Percentiles rank a stretch among this genome's conserved stretches.
phyloP scores from a whole-genome alignment of 2,113 vertebrate genomes.

The Syngnathus typhle region DNA sequence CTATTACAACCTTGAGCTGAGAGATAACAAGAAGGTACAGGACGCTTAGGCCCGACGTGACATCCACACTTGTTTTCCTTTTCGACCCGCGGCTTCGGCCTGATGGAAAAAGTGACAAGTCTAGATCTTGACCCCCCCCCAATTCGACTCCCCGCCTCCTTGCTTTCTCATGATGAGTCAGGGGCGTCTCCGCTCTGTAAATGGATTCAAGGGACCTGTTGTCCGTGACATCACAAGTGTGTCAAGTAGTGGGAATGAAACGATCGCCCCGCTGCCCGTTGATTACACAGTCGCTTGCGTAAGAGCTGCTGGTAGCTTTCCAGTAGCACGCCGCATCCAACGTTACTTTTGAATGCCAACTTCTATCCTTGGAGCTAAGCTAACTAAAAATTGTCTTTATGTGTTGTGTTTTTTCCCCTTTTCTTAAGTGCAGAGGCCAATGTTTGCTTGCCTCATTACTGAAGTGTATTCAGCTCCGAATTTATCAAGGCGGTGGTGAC shows the following conservation, averaged over 20 bases:
- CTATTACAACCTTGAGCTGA: constrained; percentile 87
- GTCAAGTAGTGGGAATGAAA: constrained; percentile 26
- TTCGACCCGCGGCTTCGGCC: constrained; percentile 49
- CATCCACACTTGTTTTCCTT: constrained; percentile 65
- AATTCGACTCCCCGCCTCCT: constrained; percentile 35
- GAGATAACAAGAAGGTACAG: constrained; percentile 44
- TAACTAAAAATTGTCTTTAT: constrained; percentile 33
- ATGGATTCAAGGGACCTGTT: constrained; percentile 48
- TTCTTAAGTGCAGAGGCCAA: background rate
- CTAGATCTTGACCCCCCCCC: constrained; percentile 34
- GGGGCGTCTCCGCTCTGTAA: constrained; percentile 37
- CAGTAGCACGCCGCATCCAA: constrained; percentile 19
- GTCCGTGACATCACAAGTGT: constrained; percentile 54
- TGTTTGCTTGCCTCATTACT: constrained; percentile 50
- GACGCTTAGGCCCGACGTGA: constrained; percentile 39
- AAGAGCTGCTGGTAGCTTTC: constrained; percentile 35
- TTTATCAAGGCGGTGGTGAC: constrained; percentile 46
- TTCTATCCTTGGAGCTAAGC: constrained; percentile 16
- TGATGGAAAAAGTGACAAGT: constrained; percentile 74
- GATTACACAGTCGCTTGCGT: constrained; percentile 21
- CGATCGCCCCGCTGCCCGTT: constrained; percentile 10
- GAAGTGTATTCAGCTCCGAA: constrained; percentile 43
- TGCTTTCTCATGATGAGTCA: constrained; percentile 69
- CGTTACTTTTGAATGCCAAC: constrained; percentile 8
- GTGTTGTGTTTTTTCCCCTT: background rate